Percentiles rank a stretch among this genome's conserved stretches.
Evolutionary conservation across 1,140 invertebrate species (phyloP).

Genomic region (Mactra quadrangularis): DNA sequence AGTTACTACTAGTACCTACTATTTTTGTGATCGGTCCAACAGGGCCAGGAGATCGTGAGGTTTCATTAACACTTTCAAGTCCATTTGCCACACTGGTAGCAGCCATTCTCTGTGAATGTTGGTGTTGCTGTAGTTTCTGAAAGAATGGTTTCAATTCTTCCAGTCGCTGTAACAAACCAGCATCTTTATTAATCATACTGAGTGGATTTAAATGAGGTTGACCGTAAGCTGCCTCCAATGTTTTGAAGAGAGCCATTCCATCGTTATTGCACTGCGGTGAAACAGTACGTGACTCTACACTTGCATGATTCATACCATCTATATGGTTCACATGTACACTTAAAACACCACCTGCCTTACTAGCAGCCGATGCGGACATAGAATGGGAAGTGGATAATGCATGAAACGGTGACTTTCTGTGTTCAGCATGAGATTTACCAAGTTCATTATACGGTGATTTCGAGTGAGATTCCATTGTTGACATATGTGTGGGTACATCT

Average conservation of each 20-base stretch:
- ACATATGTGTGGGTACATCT: slow-evolving; percentile 39
- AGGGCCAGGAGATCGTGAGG: slow-evolving; percentile 13
- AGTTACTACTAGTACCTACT: slow-evolving; percentile 1
- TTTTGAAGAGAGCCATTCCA: slow-evolving; percentile 43
- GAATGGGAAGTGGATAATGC: slow-evolving; percentile 22
- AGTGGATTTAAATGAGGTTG: slow-evolving; percentile 38
- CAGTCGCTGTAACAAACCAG: slow-evolving; percentile 42
- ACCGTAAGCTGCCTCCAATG: slow-evolving; percentile 33
- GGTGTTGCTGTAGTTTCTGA: slow-evolving; percentile 53
- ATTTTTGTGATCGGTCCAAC: background rate
- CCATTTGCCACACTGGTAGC: slow-evolving; percentile 27
- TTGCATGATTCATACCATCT: slow-evolving; percentile 1
- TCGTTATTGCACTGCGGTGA: slow-evolving; percentile 60
- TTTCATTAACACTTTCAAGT: slow-evolving; percentile 34
- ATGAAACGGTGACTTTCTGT: slow-evolving; percentile 53
- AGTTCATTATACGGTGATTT: slow-evolving; percentile 45
- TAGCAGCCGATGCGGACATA: slow-evolving; percentile 5
- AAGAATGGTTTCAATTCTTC: slow-evolving; percentile 41
- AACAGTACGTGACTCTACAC: slow-evolving; percentile 24
- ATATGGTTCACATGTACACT: slow-evolving; percentile 40
- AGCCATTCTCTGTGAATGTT: slow-evolving; percentile 4
- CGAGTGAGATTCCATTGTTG: slow-evolving; percentile 40
- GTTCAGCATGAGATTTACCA: slow-evolving; percentile 24
- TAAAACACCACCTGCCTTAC: background rate
- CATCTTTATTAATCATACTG: slow-evolving; percentile 22